phyloP scores from a whole-genome alignment of 2,888 invertebrate genomes.

The Cantharis rufa region DNA sequence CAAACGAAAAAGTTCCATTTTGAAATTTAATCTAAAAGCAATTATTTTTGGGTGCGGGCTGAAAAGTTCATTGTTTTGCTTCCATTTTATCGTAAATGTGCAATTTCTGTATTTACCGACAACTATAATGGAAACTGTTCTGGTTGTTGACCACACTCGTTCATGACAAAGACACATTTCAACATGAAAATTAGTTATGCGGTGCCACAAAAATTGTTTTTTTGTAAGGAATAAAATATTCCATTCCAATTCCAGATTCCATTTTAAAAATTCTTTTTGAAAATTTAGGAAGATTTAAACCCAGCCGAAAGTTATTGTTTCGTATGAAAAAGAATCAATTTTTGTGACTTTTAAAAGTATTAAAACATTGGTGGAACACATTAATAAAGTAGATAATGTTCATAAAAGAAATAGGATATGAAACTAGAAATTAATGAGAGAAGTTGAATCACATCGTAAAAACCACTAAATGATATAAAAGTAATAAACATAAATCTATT shows the following conservation, averaged over 20 bases:
- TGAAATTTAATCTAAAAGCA: background rate
- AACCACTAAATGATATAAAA: slow-evolving; percentile 31
- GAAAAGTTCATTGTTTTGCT: background rate
- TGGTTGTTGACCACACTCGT: background rate
- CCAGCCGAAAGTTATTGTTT: background rate
- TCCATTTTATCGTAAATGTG: background rate
- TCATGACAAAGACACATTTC: background rate
- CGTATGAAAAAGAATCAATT: background rate
- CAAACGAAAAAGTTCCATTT: background rate
- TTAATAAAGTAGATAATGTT: slow-evolving; percentile 23
- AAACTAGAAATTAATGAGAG: slow-evolving; percentile 28
- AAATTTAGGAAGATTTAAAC: background rate
- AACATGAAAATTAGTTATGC: background rate
- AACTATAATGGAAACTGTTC: background rate
- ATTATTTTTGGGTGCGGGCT: background rate
- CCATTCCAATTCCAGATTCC: no score
- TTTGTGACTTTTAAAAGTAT: background rate
- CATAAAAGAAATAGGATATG: slow-evolving; percentile 24
- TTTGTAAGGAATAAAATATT: background rate
- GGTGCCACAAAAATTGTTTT: background rate
- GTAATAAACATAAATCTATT: slow-evolving; percentile 31
- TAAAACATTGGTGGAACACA: slow-evolving; percentile 12
- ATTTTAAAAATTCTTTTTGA: no score
- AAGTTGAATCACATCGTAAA: slow-evolving; percentile 26
- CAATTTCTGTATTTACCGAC: background rate